These are phyloP conservation scores for Ariolimax columbianus DNA, from an alignment of 2,888 invertebrate species.

Conservation along the genomic window DNA sequence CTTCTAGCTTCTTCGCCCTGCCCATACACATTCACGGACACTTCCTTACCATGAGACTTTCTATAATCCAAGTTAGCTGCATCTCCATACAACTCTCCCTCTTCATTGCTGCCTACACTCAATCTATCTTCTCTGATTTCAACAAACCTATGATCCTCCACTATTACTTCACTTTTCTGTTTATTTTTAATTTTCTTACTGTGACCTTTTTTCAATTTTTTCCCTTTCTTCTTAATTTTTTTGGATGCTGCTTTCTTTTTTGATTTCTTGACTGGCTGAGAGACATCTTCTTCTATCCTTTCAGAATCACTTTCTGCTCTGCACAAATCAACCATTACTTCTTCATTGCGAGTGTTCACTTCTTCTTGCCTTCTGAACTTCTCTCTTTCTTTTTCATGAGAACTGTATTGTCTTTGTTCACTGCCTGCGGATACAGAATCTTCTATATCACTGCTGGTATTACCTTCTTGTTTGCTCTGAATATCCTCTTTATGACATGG, in stretches of 20 bases:
- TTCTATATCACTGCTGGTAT: neutral
- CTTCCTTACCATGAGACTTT: conserved; percentile 24
- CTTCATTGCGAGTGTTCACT: conserved; percentile 34
- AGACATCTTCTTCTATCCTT: conserved; percentile 37
- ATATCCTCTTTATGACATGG: neutral
- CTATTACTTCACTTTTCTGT: neutral
- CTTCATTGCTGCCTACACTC: conserved; percentile 31
- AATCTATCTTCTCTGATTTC: conserved; percentile 41
- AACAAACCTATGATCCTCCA: conserved; percentile 48
- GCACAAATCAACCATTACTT: conserved; percentile 40
- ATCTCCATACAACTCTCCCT: conserved; percentile 42
- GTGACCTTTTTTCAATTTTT: conserved; percentile 44
- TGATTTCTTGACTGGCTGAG: conserved; percentile 37
- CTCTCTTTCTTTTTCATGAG: conserved; percentile 14
- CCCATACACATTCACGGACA: conserved; percentile 9
- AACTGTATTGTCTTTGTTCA: neutral
- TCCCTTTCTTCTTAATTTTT: conserved; percentile 46
- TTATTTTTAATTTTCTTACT: conserved; percentile 33
- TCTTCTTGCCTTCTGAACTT: conserved; percentile 33
- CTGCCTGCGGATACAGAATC: neutral
- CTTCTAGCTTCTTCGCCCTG: conserved; percentile 15
- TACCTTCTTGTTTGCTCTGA: neutral
- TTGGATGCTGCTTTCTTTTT: conserved; percentile 38
- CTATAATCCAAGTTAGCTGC: neutral
- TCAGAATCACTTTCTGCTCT: conserved; percentile 44